Percentiles rank a stretch among this genome's conserved stretches.
Conservation (phyloP, 2,113 vertebrate genomes). For the Colinus virginianus region DNA sequence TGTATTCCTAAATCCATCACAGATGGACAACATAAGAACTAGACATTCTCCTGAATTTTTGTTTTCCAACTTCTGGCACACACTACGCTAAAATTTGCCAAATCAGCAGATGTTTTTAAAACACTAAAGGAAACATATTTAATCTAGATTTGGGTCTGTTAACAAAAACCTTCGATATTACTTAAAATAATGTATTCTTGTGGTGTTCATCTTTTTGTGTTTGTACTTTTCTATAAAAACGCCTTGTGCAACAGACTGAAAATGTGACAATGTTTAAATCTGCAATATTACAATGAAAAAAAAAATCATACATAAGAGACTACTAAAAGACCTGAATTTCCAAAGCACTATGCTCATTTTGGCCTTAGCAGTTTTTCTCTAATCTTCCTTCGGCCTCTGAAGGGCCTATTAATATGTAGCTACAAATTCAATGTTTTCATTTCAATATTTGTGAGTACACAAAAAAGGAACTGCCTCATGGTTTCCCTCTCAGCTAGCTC, state of each 20-base stretch:
- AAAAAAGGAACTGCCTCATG: background rate
- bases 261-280: background rate
- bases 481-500: background rate
- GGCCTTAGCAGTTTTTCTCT: background rate
- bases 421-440: background rate
- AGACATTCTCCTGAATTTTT: background rate
- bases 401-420: background rate
- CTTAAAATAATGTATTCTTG: background rate
- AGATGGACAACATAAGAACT: background rate
- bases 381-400: background rate
- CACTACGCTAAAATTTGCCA: background rate
- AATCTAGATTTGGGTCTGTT: background rate
- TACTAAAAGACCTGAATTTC: background rate
- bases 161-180: background rate
- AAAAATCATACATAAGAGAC: background rate
- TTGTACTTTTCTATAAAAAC: background rate
- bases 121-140: background rate
- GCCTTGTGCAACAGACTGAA: background rate
- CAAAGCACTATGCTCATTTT: background rate
- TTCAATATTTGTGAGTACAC: background rate
- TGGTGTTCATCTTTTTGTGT: background rate
- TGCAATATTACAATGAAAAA: background rate
- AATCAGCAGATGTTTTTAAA: slow-evolving; percentile 22
- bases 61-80: background rate
- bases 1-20: background rate